A percentile compares a stretch with the other conserved stretches of the same genome.
These are phyloP conservation scores for Odontamblyopus lacepedii DNA, from an alignment of 2,797 vertebrate genomes.

Conservation along the genomic window DNA sequence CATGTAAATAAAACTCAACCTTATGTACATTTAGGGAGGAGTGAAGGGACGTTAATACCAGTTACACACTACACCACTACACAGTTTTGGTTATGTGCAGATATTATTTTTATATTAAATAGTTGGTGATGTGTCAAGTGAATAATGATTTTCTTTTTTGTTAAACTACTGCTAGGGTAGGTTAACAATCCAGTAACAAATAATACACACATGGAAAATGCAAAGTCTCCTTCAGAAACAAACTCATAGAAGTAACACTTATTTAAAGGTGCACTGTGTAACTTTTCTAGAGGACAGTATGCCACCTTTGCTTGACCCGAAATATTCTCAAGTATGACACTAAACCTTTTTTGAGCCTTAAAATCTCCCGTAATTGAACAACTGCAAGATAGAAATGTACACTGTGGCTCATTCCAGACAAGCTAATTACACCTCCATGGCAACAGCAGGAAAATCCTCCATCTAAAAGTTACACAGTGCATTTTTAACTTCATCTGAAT, in stretches of 20 bases:
- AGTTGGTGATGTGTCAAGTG: background rate
- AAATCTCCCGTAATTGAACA: background rate
- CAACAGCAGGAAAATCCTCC: background rate
- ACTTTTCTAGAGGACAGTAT: background rate
- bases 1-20: slow-evolving; percentile 13
- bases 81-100: background rate
- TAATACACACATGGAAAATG: background rate
- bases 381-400: background rate
- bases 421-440: background rate
- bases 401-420: background rate
- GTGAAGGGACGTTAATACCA: background rate
- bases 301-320: too few relatives aligned
- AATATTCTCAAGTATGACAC: too few relatives aligned
- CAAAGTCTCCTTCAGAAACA: background rate
- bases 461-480: background rate
- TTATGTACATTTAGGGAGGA: slow-evolving; percentile 15
- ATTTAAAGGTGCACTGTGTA: background rate
- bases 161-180: background rate
- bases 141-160: background rate
- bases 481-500: background rate
- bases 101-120: background rate
- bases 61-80: background rate
- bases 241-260: background rate
- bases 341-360: background rate
- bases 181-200: background rate